Conservation (phyloP, 2,113 vertebrate species). For the Solea solea region DNA sequence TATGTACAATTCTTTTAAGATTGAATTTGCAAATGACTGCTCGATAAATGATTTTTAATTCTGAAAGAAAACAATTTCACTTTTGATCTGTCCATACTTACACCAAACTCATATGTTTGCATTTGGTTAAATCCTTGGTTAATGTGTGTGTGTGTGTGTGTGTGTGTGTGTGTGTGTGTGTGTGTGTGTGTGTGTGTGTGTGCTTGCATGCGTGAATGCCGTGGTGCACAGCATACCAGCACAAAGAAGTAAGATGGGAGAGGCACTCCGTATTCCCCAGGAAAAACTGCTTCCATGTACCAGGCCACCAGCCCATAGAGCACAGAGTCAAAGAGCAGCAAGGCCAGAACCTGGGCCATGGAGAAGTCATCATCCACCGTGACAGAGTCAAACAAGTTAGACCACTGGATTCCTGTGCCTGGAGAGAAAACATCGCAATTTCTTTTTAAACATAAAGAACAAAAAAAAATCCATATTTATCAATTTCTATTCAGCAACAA, state of each 20-base stretch:
- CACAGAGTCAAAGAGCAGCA: conserved; percentile 89
- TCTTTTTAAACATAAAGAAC: neutral
- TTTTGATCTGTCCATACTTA: neutral
- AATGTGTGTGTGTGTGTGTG: neutral
- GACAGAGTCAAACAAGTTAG: conserved; percentile 87
- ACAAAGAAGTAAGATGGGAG: conserved; percentile 94
- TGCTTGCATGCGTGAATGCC: neutral
- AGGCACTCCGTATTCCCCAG: conserved; percentile 93
- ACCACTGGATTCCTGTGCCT: conserved; percentile 95
- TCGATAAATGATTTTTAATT: neutral
- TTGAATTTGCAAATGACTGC: neutral
- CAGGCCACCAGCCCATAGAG: conserved; percentile 91
- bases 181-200: neutral
- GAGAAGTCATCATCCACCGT: conserved; percentile 95
- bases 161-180: too few species aligned
- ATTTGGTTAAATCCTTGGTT: neutral
- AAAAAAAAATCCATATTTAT: neutral
- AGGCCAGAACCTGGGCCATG: conserved; percentile 88
- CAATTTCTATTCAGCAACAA: too few species aligned
- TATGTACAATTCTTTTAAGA: neutral
- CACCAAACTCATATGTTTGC: neutral
- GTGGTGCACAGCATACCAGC: conserved; percentile 82
- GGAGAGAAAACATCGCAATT: neutral
- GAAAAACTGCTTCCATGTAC: conserved; percentile 95
- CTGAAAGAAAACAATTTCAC: too few species aligned